Percentiles rank a stretch among this genome's conserved stretches.
Evolutionary conservation across 2,888 invertebrate species (phyloP).

Genomic region (Prostheceraeus crozeri): DNA sequence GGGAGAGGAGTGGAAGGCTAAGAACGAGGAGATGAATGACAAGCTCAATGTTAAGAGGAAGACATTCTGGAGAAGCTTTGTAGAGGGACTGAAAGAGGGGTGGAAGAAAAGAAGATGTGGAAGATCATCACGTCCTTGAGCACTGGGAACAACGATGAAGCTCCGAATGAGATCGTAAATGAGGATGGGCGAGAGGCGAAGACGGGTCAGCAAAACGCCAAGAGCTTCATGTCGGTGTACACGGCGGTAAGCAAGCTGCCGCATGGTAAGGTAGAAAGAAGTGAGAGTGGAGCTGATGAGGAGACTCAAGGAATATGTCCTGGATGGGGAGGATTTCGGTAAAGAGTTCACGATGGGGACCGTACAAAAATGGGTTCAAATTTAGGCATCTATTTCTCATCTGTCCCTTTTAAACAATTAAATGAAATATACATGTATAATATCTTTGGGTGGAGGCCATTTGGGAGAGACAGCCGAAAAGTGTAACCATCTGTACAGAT

Average conservation of each 20-base stretch:
- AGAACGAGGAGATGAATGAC: neutral
- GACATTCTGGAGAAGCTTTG: neutral
- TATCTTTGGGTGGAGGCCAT: too few relatives aligned
- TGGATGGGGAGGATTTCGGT: too few relatives aligned
- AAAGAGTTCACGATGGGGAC: neutral
- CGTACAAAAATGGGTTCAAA: too few relatives aligned
- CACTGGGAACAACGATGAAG: constrained; percentile 3
- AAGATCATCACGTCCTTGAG: constrained; percentile 4
- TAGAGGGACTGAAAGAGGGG: neutral
- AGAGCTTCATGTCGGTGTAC: too few relatives aligned
- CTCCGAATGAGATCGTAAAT: neutral
- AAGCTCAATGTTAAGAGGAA: neutral
- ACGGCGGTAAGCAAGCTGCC: neutral
- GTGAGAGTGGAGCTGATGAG: too few relatives aligned
- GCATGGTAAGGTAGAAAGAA: neutral
- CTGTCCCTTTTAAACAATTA: too few relatives aligned
- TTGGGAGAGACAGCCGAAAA: too few relatives aligned
- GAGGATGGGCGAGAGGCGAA: neutral
- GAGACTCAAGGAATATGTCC: neutral
- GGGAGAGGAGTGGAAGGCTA: neutral
- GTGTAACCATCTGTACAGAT: too few relatives aligned
- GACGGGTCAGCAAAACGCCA: neutral
- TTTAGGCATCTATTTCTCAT: too few relatives aligned
- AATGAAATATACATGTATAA: too few relatives aligned
- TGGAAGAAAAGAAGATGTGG: constrained; percentile 7